phyloP scores from a whole-genome alignment of 2,113 vertebrate species.

The Eptesicus fuscus region DNA sequence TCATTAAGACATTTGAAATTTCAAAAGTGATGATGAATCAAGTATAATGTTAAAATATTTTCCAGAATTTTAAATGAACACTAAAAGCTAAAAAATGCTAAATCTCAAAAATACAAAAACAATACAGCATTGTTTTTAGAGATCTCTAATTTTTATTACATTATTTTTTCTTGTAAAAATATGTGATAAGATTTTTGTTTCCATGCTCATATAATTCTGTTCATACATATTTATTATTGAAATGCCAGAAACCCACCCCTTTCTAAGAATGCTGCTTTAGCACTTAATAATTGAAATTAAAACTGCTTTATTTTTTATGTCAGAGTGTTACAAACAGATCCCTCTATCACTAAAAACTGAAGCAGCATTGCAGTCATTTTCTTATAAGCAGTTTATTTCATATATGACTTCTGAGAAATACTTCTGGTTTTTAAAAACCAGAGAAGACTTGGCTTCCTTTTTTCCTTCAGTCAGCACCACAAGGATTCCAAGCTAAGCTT shows the following conservation, averaged over 20 bases:
- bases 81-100: constrained; percentile 31
- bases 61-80: constrained; percentile 3
- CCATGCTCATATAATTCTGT: constrained; percentile 79
- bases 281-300: constrained; percentile 80
- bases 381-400: constrained; percentile 75
- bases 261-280: constrained; percentile 77
- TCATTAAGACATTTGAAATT: not conserved
- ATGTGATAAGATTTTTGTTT: constrained; percentile 74
- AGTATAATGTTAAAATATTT: not conserved
- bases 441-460: constrained; percentile 52
- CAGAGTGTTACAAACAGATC: constrained; percentile 75
- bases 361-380: constrained; percentile 47
- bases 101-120: constrained; percentile 44
- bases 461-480: constrained; percentile 57
- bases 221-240: constrained; percentile 79
- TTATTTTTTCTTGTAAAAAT: constrained; percentile 73
- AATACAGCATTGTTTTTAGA: constrained; percentile 70
- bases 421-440: constrained; percentile 62
- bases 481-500: constrained; percentile 66
- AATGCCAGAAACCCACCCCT: constrained; percentile 71
- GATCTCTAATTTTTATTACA: constrained; percentile 72
- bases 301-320: constrained; percentile 80
- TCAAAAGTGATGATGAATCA: not conserved
- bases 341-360: constrained; percentile 71
- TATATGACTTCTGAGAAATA: constrained; percentile 73